These are phyloP conservation scores for Pararge aegeria DNA, from an alignment of 1,140 invertebrate genomes.

Conservation along the genomic window DNA sequence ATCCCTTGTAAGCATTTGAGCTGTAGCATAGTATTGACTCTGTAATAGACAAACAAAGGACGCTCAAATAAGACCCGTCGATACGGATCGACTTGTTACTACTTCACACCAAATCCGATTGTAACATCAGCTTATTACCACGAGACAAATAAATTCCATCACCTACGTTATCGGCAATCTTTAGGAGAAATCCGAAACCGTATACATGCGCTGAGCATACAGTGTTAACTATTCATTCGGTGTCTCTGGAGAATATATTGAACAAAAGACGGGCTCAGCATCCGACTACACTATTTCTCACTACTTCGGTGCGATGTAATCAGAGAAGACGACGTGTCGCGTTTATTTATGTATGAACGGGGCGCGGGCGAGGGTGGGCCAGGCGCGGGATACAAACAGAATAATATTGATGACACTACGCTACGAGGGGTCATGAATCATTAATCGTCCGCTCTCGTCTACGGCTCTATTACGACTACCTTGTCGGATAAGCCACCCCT, in stretches of 20 bases:
- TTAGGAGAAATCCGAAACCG: constrained; percentile 13
- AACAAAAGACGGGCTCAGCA: constrained; percentile 75
- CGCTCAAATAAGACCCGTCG: constrained; percentile 16
- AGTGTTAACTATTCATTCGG: constrained; percentile 76
- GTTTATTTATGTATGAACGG: constrained; percentile 78
- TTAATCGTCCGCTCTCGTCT: constrained; percentile 74
- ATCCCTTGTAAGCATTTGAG: neutral
- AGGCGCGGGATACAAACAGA: constrained; percentile 75
- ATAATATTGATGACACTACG: constrained; percentile 79
- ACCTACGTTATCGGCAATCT: constrained; percentile 66
- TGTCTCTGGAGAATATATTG: constrained; percentile 72
- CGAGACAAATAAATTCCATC: constrained; percentile 72
- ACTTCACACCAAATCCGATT: constrained; percentile 61
- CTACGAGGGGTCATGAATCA: constrained; percentile 77
- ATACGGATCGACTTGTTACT: constrained; percentile 50
- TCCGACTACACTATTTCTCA: constrained; percentile 78
- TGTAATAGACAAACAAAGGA: constrained; percentile 18
- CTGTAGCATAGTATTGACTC: constrained; percentile 11
- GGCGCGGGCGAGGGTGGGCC: constrained; percentile 73
- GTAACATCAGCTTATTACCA: constrained; percentile 74
- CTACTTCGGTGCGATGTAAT: constrained; percentile 78
- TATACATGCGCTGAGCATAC: constrained; percentile 53
- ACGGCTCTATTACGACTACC: constrained; percentile 76
- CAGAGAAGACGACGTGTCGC: constrained; percentile 79
- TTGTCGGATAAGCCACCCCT: constrained; percentile 72